Conservation (phyloP, 2,888 invertebrate genomes). For the Drosophila mettleri region DNA sequence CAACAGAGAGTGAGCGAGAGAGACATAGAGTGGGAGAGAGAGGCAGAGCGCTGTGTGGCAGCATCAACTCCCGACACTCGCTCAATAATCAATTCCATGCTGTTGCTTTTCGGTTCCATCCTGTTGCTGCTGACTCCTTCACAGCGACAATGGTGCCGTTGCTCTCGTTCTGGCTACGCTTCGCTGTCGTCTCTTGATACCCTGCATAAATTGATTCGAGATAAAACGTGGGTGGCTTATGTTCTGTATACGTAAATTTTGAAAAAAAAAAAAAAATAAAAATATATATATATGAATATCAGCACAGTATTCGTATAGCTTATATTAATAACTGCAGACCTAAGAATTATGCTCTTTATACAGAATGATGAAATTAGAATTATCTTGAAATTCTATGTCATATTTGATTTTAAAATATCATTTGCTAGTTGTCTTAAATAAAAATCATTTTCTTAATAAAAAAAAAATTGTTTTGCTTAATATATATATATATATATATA, state of each 20-base stretch:
- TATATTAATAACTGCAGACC: too few relatives aligned
- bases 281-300: too few relatives aligned
- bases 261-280: too few relatives aligned
- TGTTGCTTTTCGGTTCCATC: constrained; percentile 63
- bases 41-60: not conserved
- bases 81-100: constrained; percentile 71
- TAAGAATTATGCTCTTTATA: too few relatives aligned
- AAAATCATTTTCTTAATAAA: too few relatives aligned
- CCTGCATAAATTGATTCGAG: not conserved
- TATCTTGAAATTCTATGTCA: too few relatives aligned
- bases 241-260: not conserved
- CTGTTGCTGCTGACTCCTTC: constrained; percentile 51
- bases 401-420: too few relatives aligned
- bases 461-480: too few relatives aligned
- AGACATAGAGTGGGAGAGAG: not conserved
- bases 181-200: constrained; percentile 23
- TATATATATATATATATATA: too few relatives aligned
- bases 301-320: too few relatives aligned
- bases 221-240: not conserved
- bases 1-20: not conserved
- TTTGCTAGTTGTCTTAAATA: too few relatives aligned
- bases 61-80: constrained; percentile 30
- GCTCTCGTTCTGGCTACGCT: constrained; percentile 25
- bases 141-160: constrained; percentile 17
- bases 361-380: too few relatives aligned